These are phyloP conservation scores for Styela plicata DNA, from an alignment of 23 tunicate species.

Conservation along the genomic window DNA sequence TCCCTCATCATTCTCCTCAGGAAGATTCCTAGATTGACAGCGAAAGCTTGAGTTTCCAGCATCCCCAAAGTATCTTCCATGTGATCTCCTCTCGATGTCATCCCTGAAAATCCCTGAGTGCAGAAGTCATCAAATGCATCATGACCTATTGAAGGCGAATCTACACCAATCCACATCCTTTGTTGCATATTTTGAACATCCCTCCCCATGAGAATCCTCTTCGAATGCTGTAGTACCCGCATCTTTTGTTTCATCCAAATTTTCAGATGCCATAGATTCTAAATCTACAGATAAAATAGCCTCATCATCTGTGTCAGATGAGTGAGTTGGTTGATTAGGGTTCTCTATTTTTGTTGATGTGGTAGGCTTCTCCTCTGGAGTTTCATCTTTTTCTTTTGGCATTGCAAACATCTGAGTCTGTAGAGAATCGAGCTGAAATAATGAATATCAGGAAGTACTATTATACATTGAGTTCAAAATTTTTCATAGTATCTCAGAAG, in stretches of 20 bases:
- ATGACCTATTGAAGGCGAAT: background rate
- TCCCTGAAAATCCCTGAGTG: slow-evolving; percentile 7
- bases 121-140: slow-evolving; percentile 25
- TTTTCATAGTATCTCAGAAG: too few relatives aligned
- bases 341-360: background rate
- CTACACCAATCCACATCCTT: background rate
- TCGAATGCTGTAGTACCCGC: background rate
- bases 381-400: background rate
- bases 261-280: background rate
- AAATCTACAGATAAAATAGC: background rate
- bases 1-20: background rate
- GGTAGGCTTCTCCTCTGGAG: background rate
- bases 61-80: slow-evolving; percentile 24
- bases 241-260: background rate
- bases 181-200: too few relatives aligned
- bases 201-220: background rate
- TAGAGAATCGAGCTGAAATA: background rate
- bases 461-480: too few relatives aligned
- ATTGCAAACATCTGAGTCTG: background rate
- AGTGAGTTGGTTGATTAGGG: background rate
- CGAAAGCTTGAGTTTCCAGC: slow-evolving; percentile 15
- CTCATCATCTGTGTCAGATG: background rate
- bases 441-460: too few relatives aligned
- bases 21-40: background rate
- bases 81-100: background rate